Base-by-base conservation (phyloP, 2,113 vertebrate genomes). In the Lepisosteus osseus region DNA sequence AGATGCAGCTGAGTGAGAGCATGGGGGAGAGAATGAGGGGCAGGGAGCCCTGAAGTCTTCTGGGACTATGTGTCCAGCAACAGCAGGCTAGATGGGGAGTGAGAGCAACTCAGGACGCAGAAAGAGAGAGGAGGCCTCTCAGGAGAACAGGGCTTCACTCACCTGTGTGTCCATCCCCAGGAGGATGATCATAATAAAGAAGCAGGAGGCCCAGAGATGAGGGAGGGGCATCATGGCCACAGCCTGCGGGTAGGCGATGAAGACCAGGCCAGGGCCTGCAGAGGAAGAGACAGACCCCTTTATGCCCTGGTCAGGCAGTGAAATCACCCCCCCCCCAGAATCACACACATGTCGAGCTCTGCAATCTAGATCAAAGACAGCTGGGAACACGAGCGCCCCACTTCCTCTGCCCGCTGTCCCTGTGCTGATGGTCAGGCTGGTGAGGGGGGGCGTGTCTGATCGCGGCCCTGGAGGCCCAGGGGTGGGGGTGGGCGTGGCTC, bases 161-260 rank as follows among this genome's bases (percentile, higher is more conserved):
- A 92, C 91, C 73, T 92, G 83, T 78, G 90, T 83, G 72, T 92
- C 89, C 74, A 92, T 78, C 7, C 89, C 86, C 74, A 93, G 72
- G 7, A 93, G 84, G 71, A 91, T 84, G 73, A 92, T 75, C 90
- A 92, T 91, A 55, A 88, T 13, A 41, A 92, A 92, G 81, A 92
- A 91, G 59, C 81, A 89, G 72, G 82, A 62, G 68, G 88, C 85
- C 91, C 91, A 92, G 71, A 92, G 72, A 70, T 93, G 89, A 70
- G 90, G 85, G 15, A 90, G 65, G 44, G 90, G 89, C 89, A 91
- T 93, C 88, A 92, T 84, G 66, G 91, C 86, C 45, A 90, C 74
- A 29, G 88, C 89, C 78, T 89, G 88, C 62, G 91, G 90, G 71
- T 90, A 92, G 0, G 88, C 88, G n/a, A 91, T 88, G 67, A 91